Percentiles rank a stretch among this genome's conserved stretches.
These are phyloP conservation scores for Temnothorax unifasciatus DNA, from an alignment of 2,888 invertebrate genomes.

Conservation along the genomic window DNA sequence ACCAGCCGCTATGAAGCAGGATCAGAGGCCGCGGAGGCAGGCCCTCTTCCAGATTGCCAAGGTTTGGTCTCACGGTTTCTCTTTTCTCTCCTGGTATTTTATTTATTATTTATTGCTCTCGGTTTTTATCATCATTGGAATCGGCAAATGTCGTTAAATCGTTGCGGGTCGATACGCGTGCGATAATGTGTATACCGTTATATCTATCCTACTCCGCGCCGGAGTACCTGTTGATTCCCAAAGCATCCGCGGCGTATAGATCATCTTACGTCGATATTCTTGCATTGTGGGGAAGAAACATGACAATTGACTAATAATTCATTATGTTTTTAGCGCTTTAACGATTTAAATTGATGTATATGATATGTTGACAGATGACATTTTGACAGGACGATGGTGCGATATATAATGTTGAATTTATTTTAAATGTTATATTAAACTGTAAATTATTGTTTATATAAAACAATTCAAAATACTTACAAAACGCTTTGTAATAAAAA, in stretches of 20 bases:
- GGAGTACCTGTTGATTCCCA: constrained; percentile 69
- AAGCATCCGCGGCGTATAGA: constrained; percentile 53
- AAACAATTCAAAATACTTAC: background rate
- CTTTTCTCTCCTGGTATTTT: constrained; percentile 19
- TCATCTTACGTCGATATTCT: constrained; percentile 35
- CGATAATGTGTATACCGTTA: constrained; percentile 71
- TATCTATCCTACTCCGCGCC: constrained; percentile 39
- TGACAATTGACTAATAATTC: background rate
- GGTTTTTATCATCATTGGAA: background rate
- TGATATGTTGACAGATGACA: background rate
- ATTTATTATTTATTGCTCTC: constrained; percentile 1
- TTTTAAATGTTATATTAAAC: background rate
- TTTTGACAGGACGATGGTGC: background rate
- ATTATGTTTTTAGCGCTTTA: background rate
- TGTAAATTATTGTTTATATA: background rate
- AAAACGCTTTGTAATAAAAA: background rate
- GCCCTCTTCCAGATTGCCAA: constrained; percentile 92
- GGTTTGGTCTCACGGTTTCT: constrained; percentile 86
- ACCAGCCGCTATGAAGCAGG: constrained; percentile 81
- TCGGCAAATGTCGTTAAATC: background rate
- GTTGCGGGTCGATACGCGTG: constrained; percentile 57
- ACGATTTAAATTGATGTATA: background rate
- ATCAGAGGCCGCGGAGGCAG: constrained; percentile 80
- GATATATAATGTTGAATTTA: background rate
- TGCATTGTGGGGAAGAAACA: background rate